A percentile compares a stretch with the other conserved stretches of the same genome.
Conservation (phyloP, 2,113 vertebrate species). For the Coptodon rendalli region DNA sequence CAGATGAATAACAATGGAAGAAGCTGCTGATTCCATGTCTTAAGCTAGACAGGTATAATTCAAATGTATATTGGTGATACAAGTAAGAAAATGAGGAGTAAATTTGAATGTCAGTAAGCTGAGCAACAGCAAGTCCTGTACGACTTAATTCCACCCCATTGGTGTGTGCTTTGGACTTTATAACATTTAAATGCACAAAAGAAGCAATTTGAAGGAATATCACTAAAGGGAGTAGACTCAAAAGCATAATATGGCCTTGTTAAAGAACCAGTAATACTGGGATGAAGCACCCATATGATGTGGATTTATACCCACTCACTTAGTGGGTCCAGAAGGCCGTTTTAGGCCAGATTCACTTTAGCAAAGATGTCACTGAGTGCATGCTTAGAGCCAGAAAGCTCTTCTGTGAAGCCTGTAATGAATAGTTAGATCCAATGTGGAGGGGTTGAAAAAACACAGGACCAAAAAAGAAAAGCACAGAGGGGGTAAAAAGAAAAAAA, state of each 20-base stretch:
- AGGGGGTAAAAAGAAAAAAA: not conserved
- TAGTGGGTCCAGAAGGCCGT: constrained; percentile 33
- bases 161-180: not conserved
- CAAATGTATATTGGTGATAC: not conserved
- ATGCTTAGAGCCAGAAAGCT: constrained; percentile 11
- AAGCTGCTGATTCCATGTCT: not conserved
- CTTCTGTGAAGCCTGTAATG: constrained; percentile 39
- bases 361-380: constrained; percentile 36
- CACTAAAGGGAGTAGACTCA: not conserved
- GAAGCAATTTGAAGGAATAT: not conserved
- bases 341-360: constrained; percentile 15
- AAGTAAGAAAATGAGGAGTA: not conserved
- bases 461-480: constrained; percentile 11
- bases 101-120: not conserved
- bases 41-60: not conserved
- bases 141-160: not conserved
- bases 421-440: constrained; percentile 41
- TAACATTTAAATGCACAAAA: not conserved
- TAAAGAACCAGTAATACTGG: constrained; percentile 15
- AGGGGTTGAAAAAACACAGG: constrained; percentile 21
- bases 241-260: not conserved
- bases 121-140: not conserved
- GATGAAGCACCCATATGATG: constrained; percentile 20
- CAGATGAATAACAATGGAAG: not conserved
- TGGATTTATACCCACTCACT: constrained; percentile 23